Base-by-base conservation (phyloP, 2,113 vertebrate species). In the Oceanites oceanicus region DNA sequence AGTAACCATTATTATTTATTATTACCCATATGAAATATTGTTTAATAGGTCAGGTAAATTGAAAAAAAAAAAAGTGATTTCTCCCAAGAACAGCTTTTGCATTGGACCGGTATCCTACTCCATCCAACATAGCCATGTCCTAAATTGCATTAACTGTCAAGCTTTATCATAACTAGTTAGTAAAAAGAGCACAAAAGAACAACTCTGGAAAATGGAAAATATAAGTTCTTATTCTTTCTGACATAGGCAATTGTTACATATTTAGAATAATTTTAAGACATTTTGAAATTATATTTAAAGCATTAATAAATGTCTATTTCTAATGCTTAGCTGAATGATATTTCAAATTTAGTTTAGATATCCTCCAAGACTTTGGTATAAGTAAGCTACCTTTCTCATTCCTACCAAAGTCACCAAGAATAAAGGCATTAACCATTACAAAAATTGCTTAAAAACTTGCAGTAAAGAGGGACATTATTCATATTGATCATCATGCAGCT, bases 121-220 rank as follows among this genome's bases (percentile, higher is more conserved):
- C 7, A 68, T 56, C 12, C 18, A 85, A 71, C 6, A n/a, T 0
- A 78, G 3, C 10, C 1, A 0, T 15, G 9, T 45, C 29, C 13
- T n/a, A 67, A 70, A 62, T 11, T 53, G 6, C 18, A 56, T 72
- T 68, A 67, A 36, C 12, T 20, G 11, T 40, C 52, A 70, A 74
- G 15, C 15, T 92, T 94, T 75, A 55, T 55, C 27, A 21, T 29
- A 68, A 21, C 3, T 49, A 36, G 5, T 27, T 63, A 65, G 7
- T 38, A 75, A 82, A 81, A 86, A 40, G 3, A 52, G 4, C 4
- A 52, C 30, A 76, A 55, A 63, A 68, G 0, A 34, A 49, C 3
- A 36, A 10, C 13, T 27, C 19, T 50, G 12, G 36, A 92, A 88
- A 58, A 16, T 2, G 4, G 3, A 75, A 90, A 65, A 55, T 6